phyloP scores from a whole-genome alignment of 2,113 vertebrate species.

The Phainopepla nitens region DNA sequence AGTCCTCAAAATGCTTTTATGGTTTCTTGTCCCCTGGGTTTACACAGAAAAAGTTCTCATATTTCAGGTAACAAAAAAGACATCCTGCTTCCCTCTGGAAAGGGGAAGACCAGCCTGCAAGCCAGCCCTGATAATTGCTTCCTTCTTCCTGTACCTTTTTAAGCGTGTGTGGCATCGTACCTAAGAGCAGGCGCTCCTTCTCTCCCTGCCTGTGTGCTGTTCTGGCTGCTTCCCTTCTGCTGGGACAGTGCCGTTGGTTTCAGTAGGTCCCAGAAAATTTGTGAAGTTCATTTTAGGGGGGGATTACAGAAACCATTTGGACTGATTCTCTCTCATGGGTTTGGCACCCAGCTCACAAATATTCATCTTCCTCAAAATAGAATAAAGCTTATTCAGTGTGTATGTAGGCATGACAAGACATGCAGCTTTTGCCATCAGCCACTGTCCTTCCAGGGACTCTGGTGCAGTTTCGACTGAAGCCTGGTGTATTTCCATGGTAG shows the following conservation, averaged over 20 bases:
- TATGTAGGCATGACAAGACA: not conserved
- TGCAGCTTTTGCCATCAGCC: not conserved
- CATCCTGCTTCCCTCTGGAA: not conserved
- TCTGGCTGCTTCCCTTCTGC: not conserved
- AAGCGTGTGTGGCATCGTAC: not conserved
- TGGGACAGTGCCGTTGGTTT: fast-evolving
- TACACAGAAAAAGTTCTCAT: not conserved
- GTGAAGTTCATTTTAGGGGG: not conserved
- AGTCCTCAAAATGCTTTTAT: not conserved
- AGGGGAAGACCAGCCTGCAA: not conserved
- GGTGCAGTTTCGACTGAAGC: not conserved
- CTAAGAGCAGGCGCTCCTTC: not conserved
- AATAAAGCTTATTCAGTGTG: not conserved
- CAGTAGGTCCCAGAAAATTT: not conserved
- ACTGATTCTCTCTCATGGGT: not conserved
- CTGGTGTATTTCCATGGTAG: not conserved
- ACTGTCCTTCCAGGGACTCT: not conserved
- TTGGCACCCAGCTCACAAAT: not conserved
- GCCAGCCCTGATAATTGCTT: not conserved
- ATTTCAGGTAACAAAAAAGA: not conserved
- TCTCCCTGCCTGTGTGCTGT: not conserved
- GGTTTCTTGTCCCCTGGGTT: not conserved
- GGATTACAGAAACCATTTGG: not conserved
- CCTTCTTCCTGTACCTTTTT: not conserved
- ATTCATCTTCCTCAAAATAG: not conserved